A percentile compares a stretch with the other conserved stretches of the same genome.
Evolutionary conservation across 2,797 vertebrate genomes (phyloP).

Genomic region (Rhinoraja longicauda): DNA sequence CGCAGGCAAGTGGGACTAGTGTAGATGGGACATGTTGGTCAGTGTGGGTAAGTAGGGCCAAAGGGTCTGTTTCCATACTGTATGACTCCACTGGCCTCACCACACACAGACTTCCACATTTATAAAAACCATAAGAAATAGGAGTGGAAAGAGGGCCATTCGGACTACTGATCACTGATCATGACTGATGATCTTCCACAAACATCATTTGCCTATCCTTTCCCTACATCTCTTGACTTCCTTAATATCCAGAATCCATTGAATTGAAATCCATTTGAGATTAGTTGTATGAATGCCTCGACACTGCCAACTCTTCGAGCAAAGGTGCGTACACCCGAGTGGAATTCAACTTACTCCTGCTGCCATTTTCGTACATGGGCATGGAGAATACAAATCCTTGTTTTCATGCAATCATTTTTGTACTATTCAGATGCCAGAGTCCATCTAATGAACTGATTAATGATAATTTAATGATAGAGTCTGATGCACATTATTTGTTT

Average conservation of each 20-base stretch:
- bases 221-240: no score
- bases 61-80: no score
- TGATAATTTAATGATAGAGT: background rate
- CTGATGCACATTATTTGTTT: background rate
- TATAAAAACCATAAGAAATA: no score
- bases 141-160: no score
- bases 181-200: no score
- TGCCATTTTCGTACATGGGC: background rate
- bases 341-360: background rate
- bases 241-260: no score
- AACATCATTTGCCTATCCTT: no score
- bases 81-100: background rate
- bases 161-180: no score
- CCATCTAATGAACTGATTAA: background rate
- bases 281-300: background rate
- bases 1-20: no score
- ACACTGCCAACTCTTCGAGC: background rate
- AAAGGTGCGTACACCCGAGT: background rate
- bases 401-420: background rate
- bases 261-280: no score
- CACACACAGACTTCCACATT: background rate
- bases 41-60: no score
- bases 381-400: background rate
- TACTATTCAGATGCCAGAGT: background rate
- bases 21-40: no score